Percentiles rank a stretch among this genome's conserved stretches.
Conservation (phyloP, 1,140 invertebrate species). For the Callitettix versicolor region DNA sequence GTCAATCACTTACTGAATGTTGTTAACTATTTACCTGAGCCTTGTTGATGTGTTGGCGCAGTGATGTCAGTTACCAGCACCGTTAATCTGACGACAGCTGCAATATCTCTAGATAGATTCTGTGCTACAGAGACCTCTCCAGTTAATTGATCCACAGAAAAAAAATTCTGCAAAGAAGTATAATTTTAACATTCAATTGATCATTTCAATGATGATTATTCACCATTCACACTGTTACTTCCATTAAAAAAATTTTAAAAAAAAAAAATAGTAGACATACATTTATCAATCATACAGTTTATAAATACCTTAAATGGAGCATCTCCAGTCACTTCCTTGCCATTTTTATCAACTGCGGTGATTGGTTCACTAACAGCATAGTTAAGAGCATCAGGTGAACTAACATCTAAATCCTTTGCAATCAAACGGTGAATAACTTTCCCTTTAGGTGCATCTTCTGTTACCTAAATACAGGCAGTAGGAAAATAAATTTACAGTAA, state of each 20-base stretch:
- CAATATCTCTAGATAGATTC: slow-evolving; percentile 52
- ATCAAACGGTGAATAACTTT: slow-evolving; percentile 59
- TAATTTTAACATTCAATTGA: too few species aligned
- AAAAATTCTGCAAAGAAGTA: slow-evolving; percentile 54
- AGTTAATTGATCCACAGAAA: slow-evolving; percentile 51
- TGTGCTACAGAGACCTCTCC: slow-evolving; percentile 62
- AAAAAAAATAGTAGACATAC: slow-evolving; percentile 10
- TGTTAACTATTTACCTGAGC: too few species aligned
- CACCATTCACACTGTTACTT: too few species aligned
- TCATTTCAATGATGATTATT: slow-evolving; percentile 20
- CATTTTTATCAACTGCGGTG: slow-evolving; percentile 70
- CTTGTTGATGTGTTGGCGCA: slow-evolving; percentile 64
- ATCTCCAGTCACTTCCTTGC: slow-evolving; percentile 51
- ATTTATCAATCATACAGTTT: slow-evolving; percentile 25
- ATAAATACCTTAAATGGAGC: slow-evolving; percentile 32
- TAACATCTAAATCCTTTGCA: slow-evolving; percentile 73
- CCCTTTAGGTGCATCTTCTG: slow-evolving; percentile 64
- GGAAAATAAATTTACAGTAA: too few species aligned
- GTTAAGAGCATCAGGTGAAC: slow-evolving; percentile 51
- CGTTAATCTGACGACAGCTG: slow-evolving; percentile 62
- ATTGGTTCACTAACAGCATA: slow-evolving; percentile 61
- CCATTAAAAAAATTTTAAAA: neutral
- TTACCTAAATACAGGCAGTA: slow-evolving; percentile 36
- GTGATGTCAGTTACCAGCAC: slow-evolving; percentile 70
- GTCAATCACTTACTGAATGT: too few species aligned